A percentile compares a stretch with the other conserved stretches of the same genome.
Conservation (phyloP, 1,140 invertebrate species). For the Drosophila trapezifrons region DNA sequence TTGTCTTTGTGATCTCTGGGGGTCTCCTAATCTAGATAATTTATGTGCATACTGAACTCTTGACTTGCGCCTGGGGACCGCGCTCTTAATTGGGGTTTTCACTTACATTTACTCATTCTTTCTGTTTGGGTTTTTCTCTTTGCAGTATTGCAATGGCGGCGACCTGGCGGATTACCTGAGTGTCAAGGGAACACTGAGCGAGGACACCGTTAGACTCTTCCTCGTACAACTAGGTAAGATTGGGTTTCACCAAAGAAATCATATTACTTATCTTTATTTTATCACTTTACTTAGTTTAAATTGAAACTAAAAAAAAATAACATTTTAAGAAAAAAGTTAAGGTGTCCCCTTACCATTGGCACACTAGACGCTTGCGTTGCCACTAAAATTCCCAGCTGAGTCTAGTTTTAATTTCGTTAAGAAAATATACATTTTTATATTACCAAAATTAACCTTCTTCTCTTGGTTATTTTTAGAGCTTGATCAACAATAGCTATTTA, state of each 20-base stretch:
- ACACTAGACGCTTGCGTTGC: too few relatives aligned
- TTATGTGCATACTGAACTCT: slow-evolving; percentile 25
- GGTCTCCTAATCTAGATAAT: slow-evolving; percentile 11
- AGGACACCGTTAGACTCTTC: slow-evolving; percentile 98
- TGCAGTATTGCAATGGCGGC: slow-evolving; percentile 98
- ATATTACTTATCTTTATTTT: neutral
- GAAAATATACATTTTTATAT: too few relatives aligned
- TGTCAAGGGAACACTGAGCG: slow-evolving; percentile 96
- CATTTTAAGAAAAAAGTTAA: neutral
- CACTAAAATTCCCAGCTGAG: too few relatives aligned
- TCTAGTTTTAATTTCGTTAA: too few relatives aligned
- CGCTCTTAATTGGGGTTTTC: slow-evolving; percentile 22
- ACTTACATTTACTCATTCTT: slow-evolving; percentile 14
- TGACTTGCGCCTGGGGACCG: neutral
- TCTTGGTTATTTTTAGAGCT: too few relatives aligned
- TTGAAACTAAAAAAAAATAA: neutral
- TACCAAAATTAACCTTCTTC: too few relatives aligned
- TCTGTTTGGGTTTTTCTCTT: slow-evolving; percentile 40
- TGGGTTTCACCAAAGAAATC: neutral
- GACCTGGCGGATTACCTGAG: slow-evolving; percentile 98
- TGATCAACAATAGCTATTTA: neutral
- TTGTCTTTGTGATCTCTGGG: slow-evolving; percentile 24
- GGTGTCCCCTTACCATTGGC: too few relatives aligned
- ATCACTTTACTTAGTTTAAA: neutral
- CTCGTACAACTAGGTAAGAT: slow-evolving; percentile 94